phyloP scores from a whole-genome alignment of 53 echinoderm and acorn worm genomes.

The Zoroaster sp. region DNA sequence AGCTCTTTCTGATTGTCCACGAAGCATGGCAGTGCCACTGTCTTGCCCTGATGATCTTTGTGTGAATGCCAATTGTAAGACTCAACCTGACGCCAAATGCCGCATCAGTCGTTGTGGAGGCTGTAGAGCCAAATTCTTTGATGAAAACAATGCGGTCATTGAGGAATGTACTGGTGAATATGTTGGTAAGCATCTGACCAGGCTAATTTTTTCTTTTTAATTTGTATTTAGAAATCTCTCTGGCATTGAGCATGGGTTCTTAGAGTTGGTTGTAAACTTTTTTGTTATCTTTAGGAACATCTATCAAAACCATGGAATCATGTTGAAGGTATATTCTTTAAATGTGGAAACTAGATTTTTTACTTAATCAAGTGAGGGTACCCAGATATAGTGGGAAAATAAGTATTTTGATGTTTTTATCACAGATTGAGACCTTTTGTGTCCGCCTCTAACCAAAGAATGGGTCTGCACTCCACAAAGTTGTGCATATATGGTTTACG shows the following conservation, averaged over 20 bases:
- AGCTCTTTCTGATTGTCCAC: conserved; percentile 2
- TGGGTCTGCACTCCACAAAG: too few species aligned
- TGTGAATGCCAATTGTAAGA: background rate
- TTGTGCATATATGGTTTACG: background rate
- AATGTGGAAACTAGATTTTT: background rate
- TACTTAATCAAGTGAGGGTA: background rate
- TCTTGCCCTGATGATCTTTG: conserved; percentile 5
- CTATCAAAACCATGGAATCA: too few species aligned
- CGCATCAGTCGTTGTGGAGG: conserved; percentile 34
- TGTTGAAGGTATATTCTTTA: background rate
- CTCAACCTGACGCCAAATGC: conserved; percentile 37
- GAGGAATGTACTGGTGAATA: background rate
- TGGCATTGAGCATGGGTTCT: too few species aligned
- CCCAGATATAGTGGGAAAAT: too few species aligned
- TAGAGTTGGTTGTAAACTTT: too few species aligned
- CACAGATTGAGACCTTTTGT: too few species aligned
- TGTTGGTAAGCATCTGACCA: background rate
- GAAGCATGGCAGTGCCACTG: background rate
- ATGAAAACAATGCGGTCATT: background rate
- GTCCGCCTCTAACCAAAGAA: too few species aligned
- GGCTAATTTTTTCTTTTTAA: background rate
- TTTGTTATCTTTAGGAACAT: too few species aligned
- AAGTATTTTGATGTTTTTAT: too few species aligned
- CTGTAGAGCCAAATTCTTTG: conserved; percentile 38
- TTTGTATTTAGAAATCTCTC: background rate